Conservation (phyloP, 2,113 vertebrate genomes). For the Camelus bactrianus region DNA sequence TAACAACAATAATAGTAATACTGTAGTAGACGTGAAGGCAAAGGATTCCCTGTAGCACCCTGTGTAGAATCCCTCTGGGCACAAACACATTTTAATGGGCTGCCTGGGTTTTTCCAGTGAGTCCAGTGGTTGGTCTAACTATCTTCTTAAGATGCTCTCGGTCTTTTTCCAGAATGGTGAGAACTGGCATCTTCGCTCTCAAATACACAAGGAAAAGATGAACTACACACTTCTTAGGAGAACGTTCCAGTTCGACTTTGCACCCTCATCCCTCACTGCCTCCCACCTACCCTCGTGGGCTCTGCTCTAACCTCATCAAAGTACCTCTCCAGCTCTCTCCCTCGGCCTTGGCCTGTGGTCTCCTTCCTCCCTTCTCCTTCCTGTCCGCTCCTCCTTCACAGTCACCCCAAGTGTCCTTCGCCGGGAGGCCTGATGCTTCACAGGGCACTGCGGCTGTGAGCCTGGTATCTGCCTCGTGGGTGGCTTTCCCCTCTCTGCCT, state of each 20-base stretch:
- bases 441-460: fast-evolving
- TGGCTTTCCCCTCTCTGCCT: not conserved
- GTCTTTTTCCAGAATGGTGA: not conserved
- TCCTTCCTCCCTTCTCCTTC: not conserved
- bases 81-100: not conserved
- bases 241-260: not conserved
- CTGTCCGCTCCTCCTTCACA: not conserved
- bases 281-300: not conserved
- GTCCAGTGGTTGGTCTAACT: not conserved
- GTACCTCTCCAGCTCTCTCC: not conserved
- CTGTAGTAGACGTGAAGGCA: not conserved
- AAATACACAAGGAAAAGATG: not conserved
- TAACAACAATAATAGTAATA: not conserved
- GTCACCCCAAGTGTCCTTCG: not conserved
- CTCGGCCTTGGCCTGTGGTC: fast-evolving
- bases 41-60: not conserved
- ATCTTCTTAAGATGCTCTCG: not conserved
- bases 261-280: not conserved
- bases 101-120: not conserved
- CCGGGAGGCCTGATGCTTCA: not conserved
- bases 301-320: not conserved
- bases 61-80: not conserved
- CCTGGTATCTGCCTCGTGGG: fast-evolving
- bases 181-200: not conserved
- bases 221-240: not conserved